These are phyloP conservation scores for Rhopalosiphum maidis DNA, from an alignment of 1,140 invertebrate genomes.

Conservation along the genomic window DNA sequence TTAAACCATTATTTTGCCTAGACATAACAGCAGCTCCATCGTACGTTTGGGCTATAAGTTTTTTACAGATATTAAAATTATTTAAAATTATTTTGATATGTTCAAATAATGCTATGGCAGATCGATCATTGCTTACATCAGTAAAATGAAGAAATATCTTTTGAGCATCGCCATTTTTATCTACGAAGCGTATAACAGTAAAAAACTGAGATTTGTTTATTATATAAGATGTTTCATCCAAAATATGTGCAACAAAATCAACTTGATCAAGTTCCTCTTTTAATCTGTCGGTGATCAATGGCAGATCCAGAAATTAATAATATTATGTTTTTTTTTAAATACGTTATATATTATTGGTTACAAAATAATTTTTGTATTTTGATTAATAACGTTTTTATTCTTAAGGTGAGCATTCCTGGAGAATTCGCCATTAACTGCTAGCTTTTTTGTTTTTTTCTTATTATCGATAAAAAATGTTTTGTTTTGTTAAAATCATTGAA, in stretches of 20 bases:
- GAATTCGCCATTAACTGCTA: too few species aligned
- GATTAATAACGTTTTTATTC: too few species aligned
- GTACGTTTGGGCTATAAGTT: background rate
- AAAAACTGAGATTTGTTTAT: background rate
- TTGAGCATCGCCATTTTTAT: background rate
- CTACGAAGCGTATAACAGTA: background rate
- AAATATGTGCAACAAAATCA: background rate
- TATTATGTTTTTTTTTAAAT: too few species aligned
- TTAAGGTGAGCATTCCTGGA: too few species aligned
- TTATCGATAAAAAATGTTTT: too few species aligned
- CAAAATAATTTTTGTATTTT: too few species aligned
- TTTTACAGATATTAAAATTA: background rate
- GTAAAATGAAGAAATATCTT: background rate
- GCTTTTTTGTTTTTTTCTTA: too few species aligned
- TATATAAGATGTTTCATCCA: background rate
- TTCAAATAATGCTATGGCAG: background rate
- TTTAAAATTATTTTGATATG: background rate
- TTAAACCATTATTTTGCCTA: background rate
- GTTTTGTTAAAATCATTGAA: too few species aligned
- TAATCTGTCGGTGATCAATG: background rate
- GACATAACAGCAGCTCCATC: background rate
- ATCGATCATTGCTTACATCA: background rate
- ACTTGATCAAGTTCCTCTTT: background rate
- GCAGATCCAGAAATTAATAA: too few species aligned
- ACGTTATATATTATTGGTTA: too few species aligned